phyloP scores from a whole-genome alignment of 2,797 vertebrate species.

The Alfaro cultratus region DNA sequence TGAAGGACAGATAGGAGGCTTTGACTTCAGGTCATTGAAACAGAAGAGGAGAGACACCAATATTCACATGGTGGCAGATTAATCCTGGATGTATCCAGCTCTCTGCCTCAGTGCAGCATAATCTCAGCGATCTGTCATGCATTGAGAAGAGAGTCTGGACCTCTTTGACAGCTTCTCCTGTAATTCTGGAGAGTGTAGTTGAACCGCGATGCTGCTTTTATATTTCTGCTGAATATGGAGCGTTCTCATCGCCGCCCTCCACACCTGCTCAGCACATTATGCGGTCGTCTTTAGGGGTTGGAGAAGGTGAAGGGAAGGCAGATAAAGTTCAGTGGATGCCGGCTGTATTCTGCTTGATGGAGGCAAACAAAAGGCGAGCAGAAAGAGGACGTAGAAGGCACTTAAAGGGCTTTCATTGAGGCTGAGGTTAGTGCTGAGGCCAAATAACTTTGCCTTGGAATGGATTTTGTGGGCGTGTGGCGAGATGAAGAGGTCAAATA shows the following conservation, averaged over 20 bases:
- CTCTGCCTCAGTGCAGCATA: slow-evolving; percentile 34
- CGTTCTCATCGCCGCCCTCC: slow-evolving; percentile 10
- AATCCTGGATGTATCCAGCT: slow-evolving; percentile 18
- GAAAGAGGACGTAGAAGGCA: slow-evolving; percentile 42
- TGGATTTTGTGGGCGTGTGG: slow-evolving; percentile 51
- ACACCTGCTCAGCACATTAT: not conserved
- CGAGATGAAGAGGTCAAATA: slow-evolving; percentile 52
- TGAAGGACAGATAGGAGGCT: slow-evolving; percentile 34
- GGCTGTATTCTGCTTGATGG: slow-evolving; percentile 28
- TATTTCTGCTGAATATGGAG: slow-evolving; percentile 29
- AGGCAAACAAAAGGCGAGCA: slow-evolving; percentile 34
- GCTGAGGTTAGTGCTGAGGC: slow-evolving; percentile 49
- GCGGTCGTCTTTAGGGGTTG: not conserved
- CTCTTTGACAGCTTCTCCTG: slow-evolving; percentile 32
- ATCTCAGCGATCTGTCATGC: slow-evolving; percentile 42
- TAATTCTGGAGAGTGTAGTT: slow-evolving; percentile 31
- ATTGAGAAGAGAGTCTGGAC: slow-evolving; percentile 21
- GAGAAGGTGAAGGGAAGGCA: slow-evolving; percentile 7
- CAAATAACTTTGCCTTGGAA: slow-evolving; percentile 57
- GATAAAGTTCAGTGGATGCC: slow-evolving; percentile 7
- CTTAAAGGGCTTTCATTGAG: slow-evolving; percentile 54
- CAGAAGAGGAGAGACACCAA: slow-evolving; percentile 32
- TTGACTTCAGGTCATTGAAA: slow-evolving; percentile 39
- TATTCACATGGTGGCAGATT: slow-evolving; percentile 34
- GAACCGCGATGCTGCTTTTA: not conserved